Conservation (phyloP, 2,113 vertebrate species). For the Cynoglossus semilaevis region DNA sequence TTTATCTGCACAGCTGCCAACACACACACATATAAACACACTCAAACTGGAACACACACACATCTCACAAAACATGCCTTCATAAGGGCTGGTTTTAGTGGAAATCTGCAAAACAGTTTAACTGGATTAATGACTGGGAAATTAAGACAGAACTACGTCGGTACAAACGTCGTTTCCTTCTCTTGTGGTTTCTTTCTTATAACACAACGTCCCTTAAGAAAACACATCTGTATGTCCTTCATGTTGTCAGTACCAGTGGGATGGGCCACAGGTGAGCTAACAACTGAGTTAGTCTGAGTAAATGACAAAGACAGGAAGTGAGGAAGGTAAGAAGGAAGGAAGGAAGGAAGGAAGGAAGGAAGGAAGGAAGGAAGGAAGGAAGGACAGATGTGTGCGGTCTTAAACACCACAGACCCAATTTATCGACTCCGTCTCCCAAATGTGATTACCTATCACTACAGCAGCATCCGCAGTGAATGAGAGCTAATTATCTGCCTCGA, state of each 20-base stretch:
- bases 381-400: no score
- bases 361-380: background rate
- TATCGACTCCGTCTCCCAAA: conserved; percentile 77
- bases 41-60: conserved; percentile 13
- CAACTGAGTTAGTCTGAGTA: background rate
- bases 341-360: background rate
- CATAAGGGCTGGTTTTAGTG: conserved; percentile 24
- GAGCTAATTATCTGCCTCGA: conserved; percentile 86
- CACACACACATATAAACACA: conserved; percentile 38
- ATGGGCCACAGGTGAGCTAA: conserved; percentile 2
- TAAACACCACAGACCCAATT: conserved; percentile 58
- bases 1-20: conserved; percentile 72
- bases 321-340: background rate
- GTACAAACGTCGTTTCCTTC: conserved; percentile 28
- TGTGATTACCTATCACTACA: conserved; percentile 79
- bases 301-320: no score
- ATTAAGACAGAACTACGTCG: conserved; percentile 16
- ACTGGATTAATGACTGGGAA: conserved; percentile 46
- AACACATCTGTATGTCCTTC: conserved; percentile 56
- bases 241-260: conserved; percentile 46
- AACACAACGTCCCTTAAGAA: conserved; percentile 17
- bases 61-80: conserved; percentile 32
- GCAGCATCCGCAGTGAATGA: conserved; percentile 76
- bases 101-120: conserved; percentile 58
- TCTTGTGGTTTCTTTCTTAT: conserved; percentile 27